Evolutionary conservation across 2,797 vertebrate species (phyloP).

Genomic region (Hemibagrus guttatus): DNA sequence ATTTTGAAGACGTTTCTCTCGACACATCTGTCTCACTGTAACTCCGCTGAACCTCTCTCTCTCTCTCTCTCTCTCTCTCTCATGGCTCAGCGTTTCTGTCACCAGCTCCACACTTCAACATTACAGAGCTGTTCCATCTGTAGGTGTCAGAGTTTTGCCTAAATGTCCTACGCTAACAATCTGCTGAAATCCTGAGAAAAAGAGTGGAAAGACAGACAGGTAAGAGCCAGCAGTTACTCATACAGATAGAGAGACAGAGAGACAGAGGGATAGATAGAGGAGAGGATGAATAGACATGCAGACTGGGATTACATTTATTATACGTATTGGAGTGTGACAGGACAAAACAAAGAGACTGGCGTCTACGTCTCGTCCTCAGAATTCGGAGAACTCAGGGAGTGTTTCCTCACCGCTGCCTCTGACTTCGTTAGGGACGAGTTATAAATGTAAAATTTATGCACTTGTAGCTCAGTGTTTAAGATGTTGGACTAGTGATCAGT

Average conservation of each 20-base stretch:
- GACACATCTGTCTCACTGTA: slow-evolving; percentile 26
- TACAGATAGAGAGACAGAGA: not conserved
- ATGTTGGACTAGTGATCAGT: no score
- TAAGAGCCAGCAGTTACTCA: not conserved
- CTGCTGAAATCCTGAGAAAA: slow-evolving; percentile 21
- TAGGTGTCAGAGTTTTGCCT: slow-evolving; percentile 46
- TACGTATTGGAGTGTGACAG: not conserved
- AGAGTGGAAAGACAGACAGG: not conserved
- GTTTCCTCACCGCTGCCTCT: no score
- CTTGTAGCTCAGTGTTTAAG: no score
- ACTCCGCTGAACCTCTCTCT: not conserved
- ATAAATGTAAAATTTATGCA: no score
- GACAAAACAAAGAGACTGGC: not conserved
- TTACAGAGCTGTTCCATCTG: slow-evolving; percentile 28
- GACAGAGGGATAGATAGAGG: not conserved
- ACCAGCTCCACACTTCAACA: not conserved
- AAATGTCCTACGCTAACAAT: slow-evolving; percentile 24
- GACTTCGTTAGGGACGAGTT: no score
- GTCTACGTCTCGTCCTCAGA: not conserved
- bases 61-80: slow-evolving; percentile 7
- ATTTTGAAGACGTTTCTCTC: slow-evolving; percentile 13
- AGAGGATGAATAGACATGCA: not conserved
- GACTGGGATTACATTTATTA: slow-evolving; percentile 12
- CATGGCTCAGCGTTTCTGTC: slow-evolving; percentile 27
- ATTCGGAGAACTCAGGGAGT: no score